phyloP scores from a whole-genome alignment of 53 echinoderm and acorn worm genomes.

The Echinometra lucunter region DNA sequence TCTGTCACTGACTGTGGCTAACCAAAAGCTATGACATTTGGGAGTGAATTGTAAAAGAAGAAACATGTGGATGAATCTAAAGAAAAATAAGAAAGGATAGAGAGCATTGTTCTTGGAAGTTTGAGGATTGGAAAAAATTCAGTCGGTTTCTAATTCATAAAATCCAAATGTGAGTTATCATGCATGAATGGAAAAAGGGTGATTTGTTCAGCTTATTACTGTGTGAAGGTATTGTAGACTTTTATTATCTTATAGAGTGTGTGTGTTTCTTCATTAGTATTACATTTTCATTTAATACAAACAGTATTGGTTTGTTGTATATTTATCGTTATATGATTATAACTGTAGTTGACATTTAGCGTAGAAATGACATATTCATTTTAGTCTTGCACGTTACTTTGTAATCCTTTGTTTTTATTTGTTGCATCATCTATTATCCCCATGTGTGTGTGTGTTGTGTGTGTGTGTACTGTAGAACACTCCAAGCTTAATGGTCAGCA shows the following conservation, averaged over 20 bases:
- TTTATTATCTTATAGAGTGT: not conserved
- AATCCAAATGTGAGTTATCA: not conserved
- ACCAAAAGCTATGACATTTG: not conserved
- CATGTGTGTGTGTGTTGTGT: slow-evolving; percentile 48
- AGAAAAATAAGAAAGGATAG: not conserved
- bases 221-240: not conserved
- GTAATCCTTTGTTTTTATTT: slow-evolving; percentile 21
- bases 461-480: slow-evolving; percentile 55
- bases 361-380: slow-evolving; percentile 15
- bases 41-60: not conserved
- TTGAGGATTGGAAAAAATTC: not conserved
- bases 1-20: not conserved
- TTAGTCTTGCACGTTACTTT: not conserved
- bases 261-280: slow-evolving; percentile 9
- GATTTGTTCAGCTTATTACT: not conserved
- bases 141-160: not conserved
- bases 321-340: not conserved
- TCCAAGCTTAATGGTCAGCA: slow-evolving; percentile 53
- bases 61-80: not conserved
- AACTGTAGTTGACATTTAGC: slow-evolving; percentile 27
- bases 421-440: slow-evolving; percentile 52
- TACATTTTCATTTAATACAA: not conserved
- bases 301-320: not conserved
- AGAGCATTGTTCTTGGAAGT: not conserved
- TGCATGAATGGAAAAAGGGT: not conserved